phyloP scores from a whole-genome alignment of 53 echinoderm and acorn worm genomes.

The Crossaster papposus region DNA sequence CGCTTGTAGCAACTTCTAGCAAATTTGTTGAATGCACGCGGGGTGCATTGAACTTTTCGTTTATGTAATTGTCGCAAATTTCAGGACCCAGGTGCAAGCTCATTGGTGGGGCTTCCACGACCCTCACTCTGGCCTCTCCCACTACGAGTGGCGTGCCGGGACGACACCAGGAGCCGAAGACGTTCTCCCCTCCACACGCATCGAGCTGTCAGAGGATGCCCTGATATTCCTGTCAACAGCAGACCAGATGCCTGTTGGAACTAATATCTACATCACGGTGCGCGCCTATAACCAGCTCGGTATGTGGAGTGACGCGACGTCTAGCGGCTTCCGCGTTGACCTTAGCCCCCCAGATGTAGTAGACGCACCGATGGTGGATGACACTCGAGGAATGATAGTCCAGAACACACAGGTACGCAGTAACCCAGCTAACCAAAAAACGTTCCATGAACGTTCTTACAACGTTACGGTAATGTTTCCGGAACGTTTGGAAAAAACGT shows the following conservation, averaged over 20 bases:
- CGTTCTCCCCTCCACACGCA: constrained; percentile 39
- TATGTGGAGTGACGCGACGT: constrained; percentile 53
- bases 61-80: background rate
- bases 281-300: constrained; percentile 62
- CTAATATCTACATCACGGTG: constrained; percentile 58
- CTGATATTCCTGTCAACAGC: constrained; percentile 27
- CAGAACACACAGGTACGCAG: constrained; percentile 48
- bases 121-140: constrained; percentile 61
- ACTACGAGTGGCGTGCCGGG: constrained; percentile 75
- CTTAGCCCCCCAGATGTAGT: constrained; percentile 48
- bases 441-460: too few relatives aligned
- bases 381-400: constrained; percentile 5
- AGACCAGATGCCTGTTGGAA: constrained; percentile 27
- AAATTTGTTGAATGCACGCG: too few relatives aligned
- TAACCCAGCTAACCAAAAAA: too few relatives aligned
- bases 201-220: constrained; percentile 56
- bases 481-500: too few relatives aligned
- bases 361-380: background rate
- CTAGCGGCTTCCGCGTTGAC: constrained; percentile 67
- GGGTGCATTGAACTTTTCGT: background rate
- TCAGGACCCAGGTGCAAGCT: constrained; percentile 42
- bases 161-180: constrained; percentile 51
- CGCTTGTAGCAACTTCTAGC: background rate
- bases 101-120: constrained; percentile 77
- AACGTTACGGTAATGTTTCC: too few relatives aligned